phyloP scores from a whole-genome alignment of 2,888 invertebrate genomes.

The Chelonus formosanus region DNA sequence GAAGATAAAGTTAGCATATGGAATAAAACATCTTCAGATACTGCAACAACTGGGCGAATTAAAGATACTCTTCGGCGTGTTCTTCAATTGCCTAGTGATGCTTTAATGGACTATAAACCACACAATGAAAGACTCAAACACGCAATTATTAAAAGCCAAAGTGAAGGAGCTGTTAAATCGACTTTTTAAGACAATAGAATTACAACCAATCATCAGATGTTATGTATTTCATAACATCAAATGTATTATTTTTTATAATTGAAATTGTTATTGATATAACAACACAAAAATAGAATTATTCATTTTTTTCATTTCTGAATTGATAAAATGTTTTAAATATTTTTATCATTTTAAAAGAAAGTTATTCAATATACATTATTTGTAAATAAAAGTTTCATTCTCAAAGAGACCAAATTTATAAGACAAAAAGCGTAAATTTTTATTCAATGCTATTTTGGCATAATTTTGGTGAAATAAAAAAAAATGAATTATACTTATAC shows the following conservation, averaged over 20 bases:
- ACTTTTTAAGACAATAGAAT: constrained; percentile 9
- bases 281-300: no score
- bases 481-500: no score
- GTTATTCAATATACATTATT: no score
- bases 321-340: no score
- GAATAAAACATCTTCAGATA: constrained; percentile 95
- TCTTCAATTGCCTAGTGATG: constrained; percentile 91
- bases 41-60: constrained; percentile 87
- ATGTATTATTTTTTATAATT: neutral
- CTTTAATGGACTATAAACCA: constrained; percentile 94
- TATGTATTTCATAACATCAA: neutral
- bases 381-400: no score
- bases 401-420: no score
- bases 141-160: constrained; percentile 43
- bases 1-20: constrained; percentile 97
- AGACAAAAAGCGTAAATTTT: no score
- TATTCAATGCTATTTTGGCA: no score
- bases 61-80: constrained; percentile 94
- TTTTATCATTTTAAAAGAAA: no score
- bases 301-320: no score
- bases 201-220: neutral
- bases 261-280: no score
- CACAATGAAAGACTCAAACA: constrained; percentile 80
- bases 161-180: constrained; percentile 30
- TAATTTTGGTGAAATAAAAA: no score